These are phyloP conservation scores for Tetramorium alpestre DNA, from an alignment of 1,140 invertebrate genomes.

Conservation along the genomic window DNA sequence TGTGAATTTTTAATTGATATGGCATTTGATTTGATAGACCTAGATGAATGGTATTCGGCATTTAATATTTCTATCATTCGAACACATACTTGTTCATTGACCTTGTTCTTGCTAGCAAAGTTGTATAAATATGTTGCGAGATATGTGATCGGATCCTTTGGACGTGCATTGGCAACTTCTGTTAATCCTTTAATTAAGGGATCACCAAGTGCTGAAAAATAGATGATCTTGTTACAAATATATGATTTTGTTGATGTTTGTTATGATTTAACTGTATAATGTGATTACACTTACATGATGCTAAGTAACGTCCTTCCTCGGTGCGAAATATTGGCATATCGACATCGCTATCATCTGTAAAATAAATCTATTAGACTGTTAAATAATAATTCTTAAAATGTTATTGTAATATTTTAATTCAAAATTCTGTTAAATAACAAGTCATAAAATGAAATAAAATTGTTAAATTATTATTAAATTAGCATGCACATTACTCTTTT, in stretches of 20 bases:
- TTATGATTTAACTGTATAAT: background rate
- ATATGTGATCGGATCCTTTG: slow-evolving; percentile 93
- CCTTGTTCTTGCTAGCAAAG: slow-evolving; percentile 88
- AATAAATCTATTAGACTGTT: slow-evolving; percentile 29
- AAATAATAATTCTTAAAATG: background rate
- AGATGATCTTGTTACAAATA: slow-evolving; percentile 59
- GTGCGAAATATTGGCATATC: slow-evolving; percentile 92
- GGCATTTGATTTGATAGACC: too few relatives aligned
- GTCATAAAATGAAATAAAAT: slow-evolving; percentile 5
- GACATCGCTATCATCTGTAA: slow-evolving; percentile 87
- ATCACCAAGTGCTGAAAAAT: slow-evolving; percentile 91
- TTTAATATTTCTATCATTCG: background rate
- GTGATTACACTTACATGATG: slow-evolving; percentile 88
- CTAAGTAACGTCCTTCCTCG: slow-evolving; percentile 93
- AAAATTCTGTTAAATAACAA: background rate
- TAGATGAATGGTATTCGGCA: background rate
- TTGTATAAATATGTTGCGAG: slow-evolving; percentile 93
- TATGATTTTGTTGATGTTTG: slow-evolving; percentile 33
- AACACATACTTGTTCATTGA: slow-evolving; percentile 49
- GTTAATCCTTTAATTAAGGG: slow-evolving; percentile 94
- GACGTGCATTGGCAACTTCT: slow-evolving; percentile 93
- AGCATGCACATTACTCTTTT: slow-evolving; percentile 1
- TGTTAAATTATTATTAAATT: slow-evolving; percentile 13
- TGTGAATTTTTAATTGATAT: too few relatives aligned
- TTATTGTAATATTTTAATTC: slow-evolving; percentile 18